Evolutionary conservation across 2,888 invertebrate genomes (phyloP).

Genomic region (Agonopterix subpropinquella): DNA sequence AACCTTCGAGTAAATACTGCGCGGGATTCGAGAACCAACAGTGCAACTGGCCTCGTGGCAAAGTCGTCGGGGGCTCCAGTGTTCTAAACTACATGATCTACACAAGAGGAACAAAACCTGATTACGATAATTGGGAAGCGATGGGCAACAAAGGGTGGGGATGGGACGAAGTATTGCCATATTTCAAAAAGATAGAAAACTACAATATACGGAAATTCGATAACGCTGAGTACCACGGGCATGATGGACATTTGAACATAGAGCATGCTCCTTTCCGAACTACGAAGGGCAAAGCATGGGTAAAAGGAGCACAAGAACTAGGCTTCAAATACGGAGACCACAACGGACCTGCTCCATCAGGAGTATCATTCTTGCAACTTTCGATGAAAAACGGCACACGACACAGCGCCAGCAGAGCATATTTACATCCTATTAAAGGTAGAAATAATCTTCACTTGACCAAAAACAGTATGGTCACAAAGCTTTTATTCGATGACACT

Average conservation of each 20-base stretch:
- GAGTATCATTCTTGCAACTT: slow-evolving; percentile 77
- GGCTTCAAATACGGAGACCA: slow-evolving; percentile 77
- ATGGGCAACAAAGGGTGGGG: slow-evolving; percentile 85
- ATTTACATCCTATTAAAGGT: slow-evolving; percentile 74
- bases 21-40: slow-evolving; percentile 83
- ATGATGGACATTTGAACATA: slow-evolving; percentile 74
- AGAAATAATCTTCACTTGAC: slow-evolving; percentile 78
- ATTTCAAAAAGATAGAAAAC: slow-evolving; percentile 87
- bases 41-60: slow-evolving; percentile 88
- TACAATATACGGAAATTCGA: slow-evolving; percentile 75
- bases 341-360: slow-evolving; percentile 78
- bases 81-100: slow-evolving; percentile 89
- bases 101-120: slow-evolving; percentile 80
- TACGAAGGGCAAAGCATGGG: slow-evolving; percentile 69
- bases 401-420: slow-evolving; percentile 81
- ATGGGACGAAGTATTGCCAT: slow-evolving; percentile 81
- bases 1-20: slow-evolving; percentile 83
- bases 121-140: slow-evolving; percentile 86
- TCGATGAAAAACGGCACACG: slow-evolving; percentile 80
- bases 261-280: slow-evolving; percentile 72
- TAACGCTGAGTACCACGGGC: slow-evolving; percentile 70
- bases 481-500: slow-evolving; percentile 72
- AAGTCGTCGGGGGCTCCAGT: slow-evolving; percentile 88
- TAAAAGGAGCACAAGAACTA: slow-evolving; percentile 77
- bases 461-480: slow-evolving; percentile 76